Percentiles rank a stretch among this genome's conserved stretches.
These are phyloP conservation scores for Cantharis nigra DNA, from an alignment of 2,888 invertebrate genomes.

Conservation along the genomic window DNA sequence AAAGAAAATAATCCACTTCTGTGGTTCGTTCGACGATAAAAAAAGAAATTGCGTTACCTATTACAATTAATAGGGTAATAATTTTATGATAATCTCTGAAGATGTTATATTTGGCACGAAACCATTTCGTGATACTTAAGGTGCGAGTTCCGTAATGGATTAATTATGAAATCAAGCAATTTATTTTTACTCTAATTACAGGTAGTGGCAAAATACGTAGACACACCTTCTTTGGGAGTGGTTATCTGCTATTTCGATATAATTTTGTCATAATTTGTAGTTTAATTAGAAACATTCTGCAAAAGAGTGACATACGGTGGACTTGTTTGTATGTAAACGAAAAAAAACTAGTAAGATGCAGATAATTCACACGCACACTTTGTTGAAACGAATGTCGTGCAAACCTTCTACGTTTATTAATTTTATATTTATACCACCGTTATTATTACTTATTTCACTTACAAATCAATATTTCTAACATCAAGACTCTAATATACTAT, in stretches of 20 bases:
- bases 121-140: constrained; percentile 17
- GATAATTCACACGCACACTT: constrained; percentile 21
- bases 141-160: constrained; percentile 25
- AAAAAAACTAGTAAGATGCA: background rate
- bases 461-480: background rate
- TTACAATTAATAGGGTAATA: constrained; percentile 19
- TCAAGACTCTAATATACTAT: background rate
- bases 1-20: background rate
- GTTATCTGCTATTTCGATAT: background rate
- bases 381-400: constrained; percentile 8
- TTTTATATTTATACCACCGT: background rate
- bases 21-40: constrained; percentile 4
- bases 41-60: constrained; percentile 18
- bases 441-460: background rate
- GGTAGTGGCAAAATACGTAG: constrained; percentile 23
- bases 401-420: constrained; percentile 9
- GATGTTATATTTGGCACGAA: constrained; percentile 17
- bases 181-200: constrained; percentile 26
- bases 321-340: constrained; percentile 21
- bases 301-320: background rate
- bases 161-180: constrained; percentile 29
- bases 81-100: constrained; percentile 15
- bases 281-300: background rate
- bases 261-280: background rate
- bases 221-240: constrained; percentile 28